Evolutionary conservation across 2,797 vertebrate genomes (phyloP), one percentile per base, ranked within the genome.

Genomic region (Siniperca undulata): DNA sequence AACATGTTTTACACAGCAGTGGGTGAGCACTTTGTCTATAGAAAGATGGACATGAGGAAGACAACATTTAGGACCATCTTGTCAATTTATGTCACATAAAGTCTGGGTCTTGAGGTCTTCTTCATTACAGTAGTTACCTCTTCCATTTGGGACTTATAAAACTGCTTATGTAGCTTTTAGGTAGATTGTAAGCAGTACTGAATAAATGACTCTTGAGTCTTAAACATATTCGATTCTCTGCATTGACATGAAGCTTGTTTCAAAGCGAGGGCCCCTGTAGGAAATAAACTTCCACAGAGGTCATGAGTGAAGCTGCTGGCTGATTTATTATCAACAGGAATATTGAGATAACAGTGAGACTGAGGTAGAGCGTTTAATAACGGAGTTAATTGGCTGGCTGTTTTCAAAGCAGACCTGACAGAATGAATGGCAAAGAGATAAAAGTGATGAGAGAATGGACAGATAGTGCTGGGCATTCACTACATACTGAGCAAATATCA

Each of bases 351-450:
- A 68, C 60, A 34, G 59, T 20, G 65, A 56, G 52, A 50, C 42
- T 0, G 69, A 74, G 59, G 59, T 12, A 3, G 20, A 53, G 75
- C 5, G 2, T 80, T 78, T 77, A 62, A 76, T 70, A 66, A 16
- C 68, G 14, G 20, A 13, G 59, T 62, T 85, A 81, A 85, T 76
- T 81, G 60, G 61, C 59, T 59, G 36, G 19, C 56, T 80, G 68
- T 17, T 66, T 82, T 80, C 30, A 73, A 78, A 58, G 71, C 58
- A 48, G 52, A 75, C 38, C 42, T 58, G 69, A 82, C 73, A 30
- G 68, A 44, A 30, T n/a, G 64, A 82, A 1, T 22, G 38, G 44
- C n/a, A 48, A 1, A 69, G 44, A 82, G 74, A 87, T 81, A 72
- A 77, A 78, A 59, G 77, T 34, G 70, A 69, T n/a, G 79, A 74